phyloP scores from a whole-genome alignment of 2,797 vertebrate species.

The Danio tinwini region DNA sequence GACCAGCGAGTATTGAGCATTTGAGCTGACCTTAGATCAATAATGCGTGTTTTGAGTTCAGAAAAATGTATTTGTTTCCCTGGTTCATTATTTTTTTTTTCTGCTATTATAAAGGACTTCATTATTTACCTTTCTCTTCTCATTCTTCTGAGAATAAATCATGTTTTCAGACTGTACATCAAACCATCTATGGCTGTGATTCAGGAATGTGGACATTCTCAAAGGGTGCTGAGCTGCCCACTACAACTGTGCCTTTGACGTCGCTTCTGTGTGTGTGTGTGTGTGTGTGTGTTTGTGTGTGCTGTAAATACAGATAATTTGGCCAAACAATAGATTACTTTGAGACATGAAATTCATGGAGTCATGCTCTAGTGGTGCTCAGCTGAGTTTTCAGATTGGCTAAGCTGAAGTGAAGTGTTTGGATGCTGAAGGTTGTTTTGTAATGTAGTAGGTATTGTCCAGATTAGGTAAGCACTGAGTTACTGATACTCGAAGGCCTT shows the following conservation, averaged over 20 bases:
- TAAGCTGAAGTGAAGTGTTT: conserved; percentile 6
- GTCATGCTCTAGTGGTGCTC: conserved; percentile 21
- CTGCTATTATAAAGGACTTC: conserved; percentile 30
- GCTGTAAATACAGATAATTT: conserved; percentile 37
- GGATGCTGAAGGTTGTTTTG: background rate
- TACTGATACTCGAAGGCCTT: background rate
- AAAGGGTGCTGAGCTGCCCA: conserved; percentile 59
- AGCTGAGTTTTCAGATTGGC: conserved; percentile 13
- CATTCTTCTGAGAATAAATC: conserved; percentile 46
- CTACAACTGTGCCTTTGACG: conserved; percentile 51
- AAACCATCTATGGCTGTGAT: conserved; percentile 49
- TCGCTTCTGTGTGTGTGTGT: conserved; percentile 52
- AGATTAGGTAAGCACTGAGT: conserved; percentile 10
- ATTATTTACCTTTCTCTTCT: conserved; percentile 34
- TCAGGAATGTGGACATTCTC: conserved; percentile 64
- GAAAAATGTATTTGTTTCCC: conserved; percentile 9
- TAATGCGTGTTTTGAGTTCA: background rate
- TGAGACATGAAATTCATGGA: conserved; percentile 41
- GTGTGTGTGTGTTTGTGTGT: conserved; percentile 41
- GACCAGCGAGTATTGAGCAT: background rate
- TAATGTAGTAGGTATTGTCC: background rate
- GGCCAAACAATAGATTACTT: conserved; percentile 53
- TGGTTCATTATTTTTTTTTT: conserved; percentile 19
- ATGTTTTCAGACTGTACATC: conserved; percentile 57
- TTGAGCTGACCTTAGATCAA: background rate